Evolutionary conservation across 2,113 vertebrate genomes (phyloP).

Genomic region (Hippopotamus amphibius): DNA sequence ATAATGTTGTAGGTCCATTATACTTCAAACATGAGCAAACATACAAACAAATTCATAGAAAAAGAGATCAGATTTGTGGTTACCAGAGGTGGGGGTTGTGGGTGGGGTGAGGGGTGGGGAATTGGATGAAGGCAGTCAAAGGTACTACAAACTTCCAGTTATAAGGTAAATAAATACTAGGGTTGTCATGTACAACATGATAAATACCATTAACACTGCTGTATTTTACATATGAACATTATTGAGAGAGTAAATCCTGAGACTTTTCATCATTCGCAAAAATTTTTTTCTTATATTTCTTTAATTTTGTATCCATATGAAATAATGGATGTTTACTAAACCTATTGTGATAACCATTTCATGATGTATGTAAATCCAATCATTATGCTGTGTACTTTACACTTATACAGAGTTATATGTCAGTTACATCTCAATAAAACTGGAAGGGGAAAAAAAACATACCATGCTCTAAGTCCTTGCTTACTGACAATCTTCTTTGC

Average conservation of each 20-base stretch:
- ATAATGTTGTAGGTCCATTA: neutral
- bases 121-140: neutral
- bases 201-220: neutral
- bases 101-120: neutral
- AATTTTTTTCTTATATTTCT: neutral
- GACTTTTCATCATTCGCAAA: neutral
- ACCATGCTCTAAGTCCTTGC: constrained; percentile 81
- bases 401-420: neutral
- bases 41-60: neutral
- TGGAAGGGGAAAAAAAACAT: neutral
- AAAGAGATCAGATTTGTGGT: neutral
- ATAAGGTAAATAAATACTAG: neutral
- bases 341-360: neutral
- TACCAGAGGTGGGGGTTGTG: neutral
- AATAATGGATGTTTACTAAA: neutral
- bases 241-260: neutral
- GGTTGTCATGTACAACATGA: neutral
- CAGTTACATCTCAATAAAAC: neutral
- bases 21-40: neutral
- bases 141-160: neutral
- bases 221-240: neutral
- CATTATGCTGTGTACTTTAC: neutral
- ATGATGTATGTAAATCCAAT: neutral
- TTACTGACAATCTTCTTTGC: constrained; percentile 76
- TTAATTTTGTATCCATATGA: neutral